Base-by-base conservation (phyloP, 2,113 vertebrate genomes). In the Gadus chalcogrammus region DNA sequence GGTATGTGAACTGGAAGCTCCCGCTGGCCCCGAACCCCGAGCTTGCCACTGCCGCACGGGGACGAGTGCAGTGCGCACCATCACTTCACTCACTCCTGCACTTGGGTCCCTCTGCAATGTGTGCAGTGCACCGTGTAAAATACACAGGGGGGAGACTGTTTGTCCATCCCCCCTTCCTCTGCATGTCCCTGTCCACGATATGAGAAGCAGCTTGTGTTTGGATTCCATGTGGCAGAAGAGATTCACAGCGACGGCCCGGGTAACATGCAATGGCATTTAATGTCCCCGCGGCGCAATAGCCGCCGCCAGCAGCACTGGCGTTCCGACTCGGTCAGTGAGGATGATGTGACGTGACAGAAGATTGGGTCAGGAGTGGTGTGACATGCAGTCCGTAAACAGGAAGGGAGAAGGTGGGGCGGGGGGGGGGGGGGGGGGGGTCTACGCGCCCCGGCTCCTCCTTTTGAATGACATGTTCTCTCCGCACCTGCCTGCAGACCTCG, bases 221-320 rank as follows among this genome's bases (percentile, higher is more conserved):
- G 85, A 79, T 56, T 85, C 85, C 74, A 67, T 74, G 66, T 90
- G 87, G 79, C 87, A 89, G 73, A 80, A 85, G 61, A 65, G 22
- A 84, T 92, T 87, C 69, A 64, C 73, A 76, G 86, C 76, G 83
- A 61, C 64, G 73, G 68, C 71, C 42, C 53, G 27, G 73, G 67
- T 89, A 88, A 92, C 87, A 77, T 77, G 87, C 77, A 77, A 70
- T 90, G 90, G 89, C 90, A 91, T 91, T 88, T 87, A 76, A 79
- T 84, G 85, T 82, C 85, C 88, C 84, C 78, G 73, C 84, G 84
- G 87, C 89, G 85, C 77, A 69, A 82, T 76, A 17, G 72, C 69
- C 38, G 69, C 85, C 53, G 82, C 88, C 83, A 69, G 70, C 75
- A 87, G 89, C 88, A 7, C 31, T 35, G 31, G 82, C 71, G 71